Evolutionary conservation across 2,888 invertebrate species (phyloP), one percentile per base, ranked within the genome.

Genomic region (Choreutis nemorana): DNA sequence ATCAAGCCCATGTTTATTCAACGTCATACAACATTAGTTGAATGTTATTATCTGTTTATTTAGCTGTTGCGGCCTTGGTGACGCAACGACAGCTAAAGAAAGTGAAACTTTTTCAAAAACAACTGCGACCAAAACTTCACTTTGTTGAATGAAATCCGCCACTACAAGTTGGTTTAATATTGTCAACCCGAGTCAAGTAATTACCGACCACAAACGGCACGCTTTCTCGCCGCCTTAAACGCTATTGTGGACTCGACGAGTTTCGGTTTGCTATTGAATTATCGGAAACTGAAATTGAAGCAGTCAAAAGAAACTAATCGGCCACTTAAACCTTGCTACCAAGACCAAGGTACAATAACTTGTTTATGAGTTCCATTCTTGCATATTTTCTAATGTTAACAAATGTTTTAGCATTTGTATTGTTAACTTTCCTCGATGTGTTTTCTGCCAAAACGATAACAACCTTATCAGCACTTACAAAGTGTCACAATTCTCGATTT

Each of bases 81-180:
- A 29, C 30, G 30, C 29, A 26, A 29, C 20, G 7, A 23, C 24
- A 35, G 31, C 16, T 37, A 41, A 67, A 55, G 66, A 68, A 71
- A 71, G 71, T 64, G 67, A 70, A 68, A 70, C 56, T 55, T n/a
- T n/a, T n/a, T n/a, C n/a, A n/a, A n/a, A 45, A 50, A 50, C 60
- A 59, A 62, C 56, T 48, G 48, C 51, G 41, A 42, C 46, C 53
- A 53, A 65, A 63, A 50, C 46, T 44, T 40, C 45, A 44, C 45
- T 50, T 52, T 57, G 55, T 50, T 52, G 49, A 47, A 49, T 51
- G 55, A 57, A 56, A 56, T 55, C 40, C 22, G 42, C 39, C 41
- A 48, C 49, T 50, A 18, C 14, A 18, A 8, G 6, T 6, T 18
- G 18, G 5, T 8, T 8, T 4, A 8, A n/a, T n/a, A n/a, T n/a